phyloP scores from a whole-genome alignment of 2,797 vertebrate genomes.

The Rallus crepitans region DNA sequence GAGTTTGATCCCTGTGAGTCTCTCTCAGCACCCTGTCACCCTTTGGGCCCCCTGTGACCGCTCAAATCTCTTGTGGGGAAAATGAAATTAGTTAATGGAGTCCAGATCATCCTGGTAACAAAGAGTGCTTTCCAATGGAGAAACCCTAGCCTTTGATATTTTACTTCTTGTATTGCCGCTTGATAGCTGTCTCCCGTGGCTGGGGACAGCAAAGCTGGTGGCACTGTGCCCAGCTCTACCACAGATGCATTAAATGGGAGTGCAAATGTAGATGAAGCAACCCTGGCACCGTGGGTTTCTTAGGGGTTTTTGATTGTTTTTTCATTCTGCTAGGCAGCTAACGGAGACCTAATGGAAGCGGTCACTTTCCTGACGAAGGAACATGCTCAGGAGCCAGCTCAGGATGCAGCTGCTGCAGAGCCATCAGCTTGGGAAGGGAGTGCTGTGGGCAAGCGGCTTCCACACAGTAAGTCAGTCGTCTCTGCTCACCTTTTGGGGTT shows the following conservation, averaged over 20 bases:
- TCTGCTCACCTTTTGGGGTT: background rate
- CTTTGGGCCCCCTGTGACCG: background rate
- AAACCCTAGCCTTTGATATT: background rate
- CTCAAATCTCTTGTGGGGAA: background rate
- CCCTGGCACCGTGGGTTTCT: background rate
- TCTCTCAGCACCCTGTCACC: accelerated
- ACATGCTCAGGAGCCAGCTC: slow-evolving; percentile 71
- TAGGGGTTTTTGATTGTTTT: no score
- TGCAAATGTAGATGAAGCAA: background rate
- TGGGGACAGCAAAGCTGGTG: background rate
- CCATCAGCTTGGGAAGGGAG: slow-evolving; percentile 69
- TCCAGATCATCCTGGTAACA: background rate
- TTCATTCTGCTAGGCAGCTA: slow-evolving; percentile 82
- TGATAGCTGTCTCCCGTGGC: background rate
- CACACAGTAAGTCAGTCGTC: background rate
- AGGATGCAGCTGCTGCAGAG: slow-evolving; percentile 72
- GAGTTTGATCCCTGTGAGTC: background rate
- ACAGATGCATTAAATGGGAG: accelerated
- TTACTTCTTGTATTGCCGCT: no score
- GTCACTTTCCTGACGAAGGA: slow-evolving; percentile 88
- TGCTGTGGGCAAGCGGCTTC: slow-evolving; percentile 38
- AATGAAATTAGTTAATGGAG: background rate
- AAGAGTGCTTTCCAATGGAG: background rate
- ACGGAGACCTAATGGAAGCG: slow-evolving; percentile 91
- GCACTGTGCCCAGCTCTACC: background rate